A percentile compares a stretch with the other conserved stretches of the same genome.
Conservation (phyloP, 2,888 invertebrate species). For the Sphecodes monilicornis region DNA sequence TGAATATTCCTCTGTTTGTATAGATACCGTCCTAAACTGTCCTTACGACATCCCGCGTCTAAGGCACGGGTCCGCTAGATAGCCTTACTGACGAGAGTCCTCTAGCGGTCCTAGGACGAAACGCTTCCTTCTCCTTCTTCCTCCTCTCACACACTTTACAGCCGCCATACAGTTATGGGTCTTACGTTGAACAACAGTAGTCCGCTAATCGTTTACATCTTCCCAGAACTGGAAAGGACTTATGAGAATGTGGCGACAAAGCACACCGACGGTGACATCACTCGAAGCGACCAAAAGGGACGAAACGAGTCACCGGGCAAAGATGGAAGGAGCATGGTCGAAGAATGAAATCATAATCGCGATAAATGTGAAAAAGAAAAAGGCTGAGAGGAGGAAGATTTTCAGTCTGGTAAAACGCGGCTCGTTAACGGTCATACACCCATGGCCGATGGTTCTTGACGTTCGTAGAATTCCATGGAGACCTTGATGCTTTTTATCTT, state of each 20-base stretch:
- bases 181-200: neutral
- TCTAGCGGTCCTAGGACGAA: no score
- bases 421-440: conserved; percentile 72
- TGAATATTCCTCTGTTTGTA: no score
- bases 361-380: conserved; percentile 30
- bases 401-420: conserved; percentile 56
- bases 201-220: neutral
- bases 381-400: conserved; percentile 27
- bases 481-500: conserved; percentile 73
- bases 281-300: neutral
- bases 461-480: conserved; percentile 64
- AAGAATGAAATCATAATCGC: conserved; percentile 55
- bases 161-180: neutral
- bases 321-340: neutral
- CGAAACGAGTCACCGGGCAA: neutral
- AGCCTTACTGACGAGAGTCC: no score
- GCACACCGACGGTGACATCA: neutral
- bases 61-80: no score
- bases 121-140: no score
- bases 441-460: conserved; percentile 68
- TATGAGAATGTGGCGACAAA: neutral
- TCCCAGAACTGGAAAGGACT: neutral
- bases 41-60: no score
- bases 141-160: no score
- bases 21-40: no score